Evolutionary conservation across 2,113 vertebrate species (phyloP), one percentile per base, ranked within the genome.

Genomic region (Catharus fuscescens): DNA sequence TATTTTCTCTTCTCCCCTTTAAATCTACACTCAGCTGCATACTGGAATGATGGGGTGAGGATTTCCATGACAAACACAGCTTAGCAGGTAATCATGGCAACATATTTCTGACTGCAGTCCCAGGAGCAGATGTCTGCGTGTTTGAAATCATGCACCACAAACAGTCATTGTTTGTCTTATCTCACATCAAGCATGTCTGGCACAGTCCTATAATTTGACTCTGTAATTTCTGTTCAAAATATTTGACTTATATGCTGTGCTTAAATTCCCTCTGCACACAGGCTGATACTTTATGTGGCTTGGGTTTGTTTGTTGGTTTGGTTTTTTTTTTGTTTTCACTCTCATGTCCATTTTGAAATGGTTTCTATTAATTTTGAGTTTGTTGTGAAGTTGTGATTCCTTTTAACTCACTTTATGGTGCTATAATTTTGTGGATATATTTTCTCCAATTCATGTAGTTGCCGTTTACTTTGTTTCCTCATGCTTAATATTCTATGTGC

Each of bases 401-500:
- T 96, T 76, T 92, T 79, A 86, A 38, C 12, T 86, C 60, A 40
- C 26, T 54, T 71, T 36, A 60, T 18, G 5, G 10, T 72, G 47
- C 10, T 59, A 16, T 54, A 3, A 25, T 83, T 86, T 83, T 71
- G 34, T 1, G 12, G 16, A 5, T 21, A 17, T 88, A 73, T 89
- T 92, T 73, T 54, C 80, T 76, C 26, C 32, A 6, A 18, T 48
- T 92, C 74, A 59, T 31, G 34, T 77, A 91, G 90, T 32, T 52
- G 29, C 48, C 70, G 19, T 34, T 72, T 91, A 38, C 34, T 61
- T 86, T 74, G 78, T 85, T 92, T 91, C 53, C 23, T 86, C 36
- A 29, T 44, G 23, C 24, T 82, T 92, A 90, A 92, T 84, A 95
- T 79, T 93, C 93, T 87, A 57, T 29, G 81, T 88, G 72, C 13